Evolutionary conservation across 30 jellyfish, hydroid and myxozoan genomes (phyloP).

Genomic region (Cassiopea andromeda): DNA sequence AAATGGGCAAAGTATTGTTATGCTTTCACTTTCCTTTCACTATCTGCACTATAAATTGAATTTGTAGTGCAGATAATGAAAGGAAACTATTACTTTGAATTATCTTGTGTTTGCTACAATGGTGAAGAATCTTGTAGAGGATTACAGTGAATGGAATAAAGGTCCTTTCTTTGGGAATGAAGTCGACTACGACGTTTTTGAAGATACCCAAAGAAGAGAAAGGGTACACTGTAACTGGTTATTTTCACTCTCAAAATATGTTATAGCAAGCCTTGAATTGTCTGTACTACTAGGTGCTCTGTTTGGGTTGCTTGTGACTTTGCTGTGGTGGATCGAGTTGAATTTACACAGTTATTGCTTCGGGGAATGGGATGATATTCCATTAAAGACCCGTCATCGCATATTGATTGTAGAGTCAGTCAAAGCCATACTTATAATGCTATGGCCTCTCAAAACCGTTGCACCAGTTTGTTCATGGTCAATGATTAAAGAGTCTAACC

Average conservation of each 20-base stretch:
- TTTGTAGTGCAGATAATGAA: too few relatives aligned
- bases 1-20: too few relatives aligned
- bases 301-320: slow-evolving; percentile 14
- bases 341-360: slow-evolving; percentile 1
- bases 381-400: not conserved
- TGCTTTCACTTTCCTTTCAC: too few relatives aligned
- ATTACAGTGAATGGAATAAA: too few relatives aligned
- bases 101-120: too few relatives aligned
- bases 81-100: too few relatives aligned
- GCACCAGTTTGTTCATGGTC: slow-evolving; percentile 10
- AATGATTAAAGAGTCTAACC: not conserved
- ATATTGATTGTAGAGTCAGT: not conserved
- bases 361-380: slow-evolving; percentile 12
- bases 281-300: not conserved
- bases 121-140: too few relatives aligned
- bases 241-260: not conserved
- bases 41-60: too few relatives aligned
- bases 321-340: slow-evolving; percentile 28
- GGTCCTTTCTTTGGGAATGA: not conserved
- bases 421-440: slow-evolving; percentile 1
- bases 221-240: not conserved
- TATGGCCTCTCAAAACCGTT: slow-evolving; percentile 16
- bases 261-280: not conserved
- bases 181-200: not conserved
- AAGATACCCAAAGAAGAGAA: not conserved